Conservation (phyloP, 2,797 vertebrate species). For the Spinus olivaceus region DNA sequence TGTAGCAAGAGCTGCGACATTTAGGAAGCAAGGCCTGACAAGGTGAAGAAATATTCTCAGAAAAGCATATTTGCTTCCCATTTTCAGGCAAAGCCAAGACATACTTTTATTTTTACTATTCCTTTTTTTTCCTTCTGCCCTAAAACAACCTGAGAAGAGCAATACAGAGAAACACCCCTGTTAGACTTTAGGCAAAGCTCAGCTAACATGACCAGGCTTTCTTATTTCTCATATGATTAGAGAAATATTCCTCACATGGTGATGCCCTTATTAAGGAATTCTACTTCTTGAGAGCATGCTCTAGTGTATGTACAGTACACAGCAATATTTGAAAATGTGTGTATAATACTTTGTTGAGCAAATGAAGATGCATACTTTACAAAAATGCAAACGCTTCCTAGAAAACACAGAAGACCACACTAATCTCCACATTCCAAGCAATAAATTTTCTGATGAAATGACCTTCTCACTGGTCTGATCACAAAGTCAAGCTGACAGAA, state of each 20-base stretch:
- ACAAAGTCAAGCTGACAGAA: background rate
- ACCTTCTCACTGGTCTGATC: background rate
- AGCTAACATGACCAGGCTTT: background rate
- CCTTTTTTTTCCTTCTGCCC: rapidly evolving
- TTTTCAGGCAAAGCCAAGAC: background rate
- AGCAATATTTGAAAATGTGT: background rate
- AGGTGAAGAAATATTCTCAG: background rate
- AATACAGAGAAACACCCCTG: background rate
- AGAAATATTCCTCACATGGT: background rate
- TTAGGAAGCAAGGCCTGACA: background rate
- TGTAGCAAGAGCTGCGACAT: background rate
- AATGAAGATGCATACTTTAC: background rate
- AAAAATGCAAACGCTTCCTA: background rate
- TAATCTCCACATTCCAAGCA: background rate
- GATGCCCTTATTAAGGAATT: background rate
- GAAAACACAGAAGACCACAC: background rate
- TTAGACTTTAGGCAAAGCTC: background rate
- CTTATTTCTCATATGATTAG: background rate
- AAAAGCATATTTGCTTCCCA: background rate
- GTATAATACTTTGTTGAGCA: background rate
- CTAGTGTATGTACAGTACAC: background rate
- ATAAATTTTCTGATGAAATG: background rate
- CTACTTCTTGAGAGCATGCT: background rate
- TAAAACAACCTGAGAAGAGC: background rate
- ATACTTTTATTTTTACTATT: background rate